phyloP scores from a whole-genome alignment of 1,140 invertebrate species.

The Harlomillsia oculata region DNA sequence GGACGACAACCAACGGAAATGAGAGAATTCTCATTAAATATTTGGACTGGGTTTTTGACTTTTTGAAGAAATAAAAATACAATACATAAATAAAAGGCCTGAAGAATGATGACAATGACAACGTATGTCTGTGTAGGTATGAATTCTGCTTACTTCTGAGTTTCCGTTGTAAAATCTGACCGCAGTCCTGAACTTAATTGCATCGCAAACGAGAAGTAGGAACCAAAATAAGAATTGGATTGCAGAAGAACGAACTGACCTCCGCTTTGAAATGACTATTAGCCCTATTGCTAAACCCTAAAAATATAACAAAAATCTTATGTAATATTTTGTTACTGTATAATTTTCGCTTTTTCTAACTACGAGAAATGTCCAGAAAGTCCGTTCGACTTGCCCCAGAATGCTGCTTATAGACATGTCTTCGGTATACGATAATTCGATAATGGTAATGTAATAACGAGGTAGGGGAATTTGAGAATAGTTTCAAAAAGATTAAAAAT shows the following conservation, averaged over 20 bases:
- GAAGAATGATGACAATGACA: not conserved
- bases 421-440: too few species aligned
- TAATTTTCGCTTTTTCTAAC: not conserved
- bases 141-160: not conserved
- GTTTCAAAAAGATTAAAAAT: too few species aligned
- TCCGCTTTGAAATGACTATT: not conserved
- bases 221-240: constrained; percentile 82
- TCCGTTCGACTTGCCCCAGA: too few species aligned
- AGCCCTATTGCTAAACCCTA: constrained; percentile 1
- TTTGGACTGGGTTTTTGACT: not conserved
- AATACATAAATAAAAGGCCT: not conserved
- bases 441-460: too few species aligned
- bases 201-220: constrained; percentile 55
- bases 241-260: constrained; percentile 77
- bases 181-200: constrained; percentile 59
- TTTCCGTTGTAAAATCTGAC: constrained; percentile 9
- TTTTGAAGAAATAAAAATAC: not conserved
- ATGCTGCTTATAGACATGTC: too few species aligned
- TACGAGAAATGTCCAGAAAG: not conserved
- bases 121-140: not conserved
- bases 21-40: constrained; percentile 65
- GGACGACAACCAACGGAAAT: constrained; percentile 58
- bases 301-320: not conserved
- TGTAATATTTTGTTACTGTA: not conserved
- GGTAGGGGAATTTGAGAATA: too few species aligned